phyloP scores from a whole-genome alignment of 2,888 invertebrate genomes.

The Aspidapion aeneum region DNA sequence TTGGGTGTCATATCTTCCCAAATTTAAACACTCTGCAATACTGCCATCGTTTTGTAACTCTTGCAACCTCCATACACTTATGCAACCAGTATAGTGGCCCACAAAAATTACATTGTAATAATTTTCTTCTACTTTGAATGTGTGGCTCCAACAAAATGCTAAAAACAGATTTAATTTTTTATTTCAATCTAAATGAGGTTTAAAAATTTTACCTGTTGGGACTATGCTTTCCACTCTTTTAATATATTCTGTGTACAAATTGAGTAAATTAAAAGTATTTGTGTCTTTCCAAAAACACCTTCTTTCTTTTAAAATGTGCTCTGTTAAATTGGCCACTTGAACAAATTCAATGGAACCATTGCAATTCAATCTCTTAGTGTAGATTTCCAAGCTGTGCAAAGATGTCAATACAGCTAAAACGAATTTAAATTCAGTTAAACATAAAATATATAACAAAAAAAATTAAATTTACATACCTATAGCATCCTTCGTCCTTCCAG shows the following conservation, averaged over 20 bases:
- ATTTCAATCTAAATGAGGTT: neutral
- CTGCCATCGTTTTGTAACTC: slow-evolving; percentile 6
- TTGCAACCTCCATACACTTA: slow-evolving; percentile 39
- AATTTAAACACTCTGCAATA: slow-evolving; percentile 22
- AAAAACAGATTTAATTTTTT: slow-evolving; percentile 22
- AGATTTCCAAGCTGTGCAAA: slow-evolving; percentile 39
- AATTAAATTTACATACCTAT: slow-evolving; percentile 38
- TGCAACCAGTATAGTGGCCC: slow-evolving; percentile 39
- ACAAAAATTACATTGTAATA: slow-evolving; percentile 36
- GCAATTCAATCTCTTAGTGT: slow-evolving; percentile 33
- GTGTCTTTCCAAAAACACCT: neutral
- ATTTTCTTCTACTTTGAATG: slow-evolving; percentile 27
- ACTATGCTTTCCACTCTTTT: slow-evolving; percentile 33
- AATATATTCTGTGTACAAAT: slow-evolving; percentile 35
- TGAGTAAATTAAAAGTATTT: slow-evolving; percentile 6
- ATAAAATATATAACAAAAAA: no score
- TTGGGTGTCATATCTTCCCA: slow-evolving; percentile 33
- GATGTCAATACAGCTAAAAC: slow-evolving; percentile 38
- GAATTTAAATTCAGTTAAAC: slow-evolving; percentile 27
- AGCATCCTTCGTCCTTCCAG: slow-evolving; percentile 27
- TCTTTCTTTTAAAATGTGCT: slow-evolving; percentile 30
- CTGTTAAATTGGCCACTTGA: slow-evolving; percentile 35
- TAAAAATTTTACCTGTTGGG: slow-evolving; percentile 33
- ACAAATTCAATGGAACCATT: slow-evolving; percentile 33
- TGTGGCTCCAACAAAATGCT: slow-evolving; percentile 43